These are phyloP conservation scores for Teinopalpus imperialis DNA, from an alignment of 2,888 invertebrate species.

Conservation along the genomic window DNA sequence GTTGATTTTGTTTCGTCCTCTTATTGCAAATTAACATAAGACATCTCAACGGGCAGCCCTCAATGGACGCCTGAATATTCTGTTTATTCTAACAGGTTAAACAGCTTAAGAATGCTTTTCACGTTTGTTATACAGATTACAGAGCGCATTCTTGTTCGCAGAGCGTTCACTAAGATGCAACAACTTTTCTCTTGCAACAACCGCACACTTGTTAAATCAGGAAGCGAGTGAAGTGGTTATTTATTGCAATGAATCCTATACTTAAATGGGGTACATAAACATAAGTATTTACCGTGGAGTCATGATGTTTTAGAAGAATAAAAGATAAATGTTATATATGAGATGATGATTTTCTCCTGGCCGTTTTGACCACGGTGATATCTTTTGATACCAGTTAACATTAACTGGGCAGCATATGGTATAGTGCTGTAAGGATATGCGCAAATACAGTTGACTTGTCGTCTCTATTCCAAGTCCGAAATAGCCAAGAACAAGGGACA, in stretches of 20 bases:
- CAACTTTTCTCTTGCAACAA: slow-evolving; percentile 22
- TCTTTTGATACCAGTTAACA: no score
- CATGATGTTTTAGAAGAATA: no score
- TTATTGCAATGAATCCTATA: slow-evolving; percentile 13
- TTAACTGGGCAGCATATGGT: no score
- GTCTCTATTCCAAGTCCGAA: no score
- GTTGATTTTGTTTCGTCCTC: slow-evolving; percentile 1
- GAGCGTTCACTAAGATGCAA: slow-evolving; percentile 19
- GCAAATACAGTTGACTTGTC: no score
- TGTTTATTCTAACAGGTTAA: slow-evolving; percentile 20
- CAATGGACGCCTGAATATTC: slow-evolving; percentile 14
- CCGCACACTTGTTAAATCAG: slow-evolving; percentile 22
- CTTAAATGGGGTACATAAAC: slow-evolving; percentile 1
- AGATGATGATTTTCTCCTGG: no score
- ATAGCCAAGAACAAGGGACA: no score
- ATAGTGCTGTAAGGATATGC: no score
- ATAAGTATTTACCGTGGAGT: background rate
- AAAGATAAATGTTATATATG: no score
- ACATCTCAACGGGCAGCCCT: slow-evolving; percentile 43
- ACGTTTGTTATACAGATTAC: slow-evolving; percentile 24
- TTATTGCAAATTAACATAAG: slow-evolving; percentile 5
- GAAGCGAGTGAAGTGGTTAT: slow-evolving; percentile 15
- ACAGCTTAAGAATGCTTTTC: slow-evolving; percentile 25
- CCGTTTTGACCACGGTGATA: no score
- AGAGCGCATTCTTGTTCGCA: slow-evolving; percentile 18